Conservation (phyloP, 2,797 vertebrate species). For the Myioborus melanocephalus region DNA sequence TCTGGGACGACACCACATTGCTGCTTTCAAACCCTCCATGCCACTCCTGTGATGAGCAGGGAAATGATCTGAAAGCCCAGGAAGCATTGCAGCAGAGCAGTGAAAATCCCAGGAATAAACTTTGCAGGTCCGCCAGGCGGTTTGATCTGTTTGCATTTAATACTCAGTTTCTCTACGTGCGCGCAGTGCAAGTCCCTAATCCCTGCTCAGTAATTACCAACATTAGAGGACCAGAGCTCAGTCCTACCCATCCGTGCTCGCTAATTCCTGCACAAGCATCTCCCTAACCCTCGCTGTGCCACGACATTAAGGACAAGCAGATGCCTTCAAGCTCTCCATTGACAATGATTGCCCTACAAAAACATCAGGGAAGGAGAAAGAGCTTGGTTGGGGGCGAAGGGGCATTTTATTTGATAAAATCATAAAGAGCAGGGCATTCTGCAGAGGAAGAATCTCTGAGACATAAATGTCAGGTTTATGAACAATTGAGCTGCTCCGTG, state of each 20-base stretch:
- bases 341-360: neutral
- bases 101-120: neutral
- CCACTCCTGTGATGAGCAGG: fast-evolving
- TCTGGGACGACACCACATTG: neutral
- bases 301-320: neutral
- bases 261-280: neutral
- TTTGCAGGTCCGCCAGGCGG: neutral
- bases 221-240: neutral
- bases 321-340: neutral
- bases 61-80: neutral
- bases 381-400: neutral
- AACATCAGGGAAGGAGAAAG: neutral
- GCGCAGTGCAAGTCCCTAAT: neutral
- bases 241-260: neutral
- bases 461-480: conserved; percentile 79
- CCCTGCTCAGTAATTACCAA: conserved; percentile 37
- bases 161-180: neutral
- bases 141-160: conserved; percentile 37
- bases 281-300: neutral
- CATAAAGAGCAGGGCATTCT: conserved; percentile 62
- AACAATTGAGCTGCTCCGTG: conserved; percentile 71
- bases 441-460: conserved; percentile 53
- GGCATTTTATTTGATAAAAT: conserved; percentile 70
- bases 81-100: fast-evolving
- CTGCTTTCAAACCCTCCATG: fast-evolving